Conservation (phyloP, 1,140 invertebrate genomes). For the Aphelenchoides avenae region DNA sequence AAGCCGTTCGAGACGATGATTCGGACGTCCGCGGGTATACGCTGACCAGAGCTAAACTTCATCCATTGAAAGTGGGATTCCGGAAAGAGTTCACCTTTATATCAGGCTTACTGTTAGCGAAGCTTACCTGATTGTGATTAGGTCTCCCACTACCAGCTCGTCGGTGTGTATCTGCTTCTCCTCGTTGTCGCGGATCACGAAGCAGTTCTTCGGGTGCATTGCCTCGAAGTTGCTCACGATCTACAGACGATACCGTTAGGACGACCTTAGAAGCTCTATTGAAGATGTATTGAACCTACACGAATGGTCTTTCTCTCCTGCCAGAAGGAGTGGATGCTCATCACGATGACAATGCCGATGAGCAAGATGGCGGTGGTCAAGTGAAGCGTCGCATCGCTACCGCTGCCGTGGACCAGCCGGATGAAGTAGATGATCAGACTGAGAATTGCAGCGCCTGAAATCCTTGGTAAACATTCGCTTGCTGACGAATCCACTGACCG, state of each 20-base stretch:
- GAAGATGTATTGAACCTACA: constrained; percentile 12
- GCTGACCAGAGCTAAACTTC: no score
- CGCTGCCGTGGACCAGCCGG: constrained; percentile 55
- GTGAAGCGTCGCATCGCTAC: constrained; percentile 51
- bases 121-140: constrained; percentile 43
- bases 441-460: constrained; percentile 38
- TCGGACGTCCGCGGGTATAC: no score
- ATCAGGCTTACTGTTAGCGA: no score
- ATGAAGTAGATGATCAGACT: constrained; percentile 56
- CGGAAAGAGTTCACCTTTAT: no score
- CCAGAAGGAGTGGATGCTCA: constrained; percentile 56
- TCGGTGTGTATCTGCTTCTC: constrained; percentile 46
- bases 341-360: constrained; percentile 51
- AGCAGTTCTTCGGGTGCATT: constrained; percentile 72
- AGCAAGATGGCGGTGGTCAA: constrained; percentile 57
- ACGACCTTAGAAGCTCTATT: neutral
- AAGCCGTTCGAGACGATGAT: constrained; percentile 62
- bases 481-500: constrained; percentile 22
- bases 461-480: neutral
- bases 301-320: constrained; percentile 56
- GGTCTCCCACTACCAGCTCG: constrained; percentile 55
- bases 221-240: constrained; percentile 48
- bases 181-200: constrained; percentile 53
- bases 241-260: constrained; percentile 33
- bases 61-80: no score